Conservation (phyloP, 1,140 invertebrate genomes). For the Rhynchophorus ferrugineus region DNA sequence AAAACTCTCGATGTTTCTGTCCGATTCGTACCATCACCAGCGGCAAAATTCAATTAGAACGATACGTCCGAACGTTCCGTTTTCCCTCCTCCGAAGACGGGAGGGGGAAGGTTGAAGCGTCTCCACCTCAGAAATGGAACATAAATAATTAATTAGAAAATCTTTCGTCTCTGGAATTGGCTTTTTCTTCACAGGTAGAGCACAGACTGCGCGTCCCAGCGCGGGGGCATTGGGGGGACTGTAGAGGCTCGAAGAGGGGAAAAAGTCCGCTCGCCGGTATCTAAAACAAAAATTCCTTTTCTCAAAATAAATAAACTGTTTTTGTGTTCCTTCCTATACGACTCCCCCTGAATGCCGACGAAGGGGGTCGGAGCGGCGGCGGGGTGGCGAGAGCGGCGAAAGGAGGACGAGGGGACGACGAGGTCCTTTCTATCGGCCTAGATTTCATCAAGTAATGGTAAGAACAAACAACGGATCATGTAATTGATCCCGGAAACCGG, state of each 20-base stretch:
- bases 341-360: too few species aligned
- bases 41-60: background rate
- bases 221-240: too few species aligned
- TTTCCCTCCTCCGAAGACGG: too few species aligned
- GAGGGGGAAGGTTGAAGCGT: too few species aligned
- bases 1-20: background rate
- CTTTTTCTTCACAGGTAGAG: background rate
- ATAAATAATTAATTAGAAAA: background rate
- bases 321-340: too few species aligned
- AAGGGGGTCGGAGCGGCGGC: too few species aligned
- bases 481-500: conserved; percentile 24
- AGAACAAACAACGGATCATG: conserved; percentile 27
- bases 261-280: too few species aligned
- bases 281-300: too few species aligned
- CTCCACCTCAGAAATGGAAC: background rate
- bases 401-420: too few species aligned
- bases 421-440: conserved; percentile 9
- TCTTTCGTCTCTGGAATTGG: background rate
- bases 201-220: background rate
- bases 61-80: background rate
- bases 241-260: too few species aligned
- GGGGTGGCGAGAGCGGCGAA: too few species aligned
- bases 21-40: background rate
- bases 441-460: conserved; percentile 30
- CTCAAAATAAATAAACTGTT: too few species aligned